These are phyloP conservation scores for Pediacus dermestoides DNA, from an alignment of 2,888 invertebrate genomes.

Conservation along the genomic window DNA sequence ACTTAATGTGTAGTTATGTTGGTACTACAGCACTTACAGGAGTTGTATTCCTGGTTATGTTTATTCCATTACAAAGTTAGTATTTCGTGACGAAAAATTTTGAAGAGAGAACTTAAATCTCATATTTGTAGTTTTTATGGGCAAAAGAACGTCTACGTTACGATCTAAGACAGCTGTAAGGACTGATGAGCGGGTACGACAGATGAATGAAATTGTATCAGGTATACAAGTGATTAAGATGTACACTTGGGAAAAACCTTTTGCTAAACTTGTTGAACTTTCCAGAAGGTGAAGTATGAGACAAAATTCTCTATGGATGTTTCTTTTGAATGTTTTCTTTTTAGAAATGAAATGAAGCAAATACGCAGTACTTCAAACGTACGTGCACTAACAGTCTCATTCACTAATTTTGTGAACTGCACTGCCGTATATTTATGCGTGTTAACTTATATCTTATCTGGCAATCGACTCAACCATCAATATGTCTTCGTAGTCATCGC, in stretches of 20 bases:
- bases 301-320: too few species aligned
- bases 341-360: slow-evolving; percentile 64
- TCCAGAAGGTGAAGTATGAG: slow-evolving; percentile 24
- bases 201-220: slow-evolving; percentile 67
- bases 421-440: slow-evolving; percentile 79
- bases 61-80: too few species aligned
- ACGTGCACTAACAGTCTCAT: slow-evolving; percentile 68
- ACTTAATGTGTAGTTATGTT: neutral
- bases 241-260: slow-evolving; percentile 37
- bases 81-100: too few species aligned
- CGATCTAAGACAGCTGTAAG: slow-evolving; percentile 54
- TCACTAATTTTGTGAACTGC: slow-evolving; percentile 80
- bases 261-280: slow-evolving; percentile 30
- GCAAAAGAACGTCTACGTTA: slow-evolving; percentile 38
- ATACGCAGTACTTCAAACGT: slow-evolving; percentile 69
- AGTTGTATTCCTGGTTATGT: too few species aligned
- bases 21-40: too few species aligned
- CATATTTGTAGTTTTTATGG: slow-evolving; percentile 41
- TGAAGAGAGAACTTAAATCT: too few species aligned
- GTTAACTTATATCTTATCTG: slow-evolving; percentile 65
- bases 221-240: slow-evolving; percentile 49
- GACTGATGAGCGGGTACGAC: slow-evolving; percentile 62
- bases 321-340: too few species aligned
- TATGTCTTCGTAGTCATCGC: slow-evolving; percentile 81
- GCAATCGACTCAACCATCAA: slow-evolving; percentile 69